Evolutionary conservation across 2,888 invertebrate genomes (phyloP).

Genomic region (Calameuta filiformis): DNA sequence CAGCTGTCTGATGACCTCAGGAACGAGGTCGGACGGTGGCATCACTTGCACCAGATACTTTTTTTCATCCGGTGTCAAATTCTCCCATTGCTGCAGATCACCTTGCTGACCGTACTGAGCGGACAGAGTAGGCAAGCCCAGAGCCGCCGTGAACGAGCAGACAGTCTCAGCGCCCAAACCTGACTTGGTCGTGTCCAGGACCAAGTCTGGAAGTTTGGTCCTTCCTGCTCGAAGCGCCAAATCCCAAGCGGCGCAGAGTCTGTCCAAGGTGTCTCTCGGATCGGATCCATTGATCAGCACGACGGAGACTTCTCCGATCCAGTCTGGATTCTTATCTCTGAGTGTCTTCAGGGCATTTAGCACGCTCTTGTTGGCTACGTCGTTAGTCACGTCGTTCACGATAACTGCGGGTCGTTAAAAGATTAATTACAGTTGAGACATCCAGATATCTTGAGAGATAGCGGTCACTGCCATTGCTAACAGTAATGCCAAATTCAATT

Average conservation of each 20-base stretch:
- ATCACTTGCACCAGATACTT: constrained; percentile 84
- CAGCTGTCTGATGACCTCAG: constrained; percentile 84
- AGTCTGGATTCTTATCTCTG: constrained; percentile 41
- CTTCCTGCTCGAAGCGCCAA: constrained; percentile 65
- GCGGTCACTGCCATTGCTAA: neutral
- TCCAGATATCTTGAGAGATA: neutral
- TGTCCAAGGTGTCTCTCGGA: constrained; percentile 42
- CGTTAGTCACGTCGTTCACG: constrained; percentile 52
- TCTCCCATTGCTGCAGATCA: constrained; percentile 86
- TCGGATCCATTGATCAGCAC: constrained; percentile 48
- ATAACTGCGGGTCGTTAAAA: constrained; percentile 42
- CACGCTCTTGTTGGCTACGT: constrained; percentile 53
- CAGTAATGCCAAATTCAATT: neutral
- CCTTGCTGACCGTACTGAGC: constrained; percentile 88
- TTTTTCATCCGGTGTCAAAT: constrained; percentile 75
- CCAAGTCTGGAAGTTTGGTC: constrained; percentile 79
- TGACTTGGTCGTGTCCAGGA: constrained; percentile 85
- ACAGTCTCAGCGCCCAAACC: constrained; percentile 87
- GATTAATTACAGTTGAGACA: neutral
- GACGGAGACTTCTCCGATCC: constrained; percentile 46
- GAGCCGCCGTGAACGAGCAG: constrained; percentile 83
- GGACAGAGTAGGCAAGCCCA: constrained; percentile 85
- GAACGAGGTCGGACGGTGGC: constrained; percentile 87
- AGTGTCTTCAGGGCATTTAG: constrained; percentile 45
- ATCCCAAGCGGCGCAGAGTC: constrained; percentile 52